Percentiles rank a stretch among this genome's conserved stretches.
Conservation (phyloP, 2,888 invertebrate genomes). For the Volucella inflata region DNA sequence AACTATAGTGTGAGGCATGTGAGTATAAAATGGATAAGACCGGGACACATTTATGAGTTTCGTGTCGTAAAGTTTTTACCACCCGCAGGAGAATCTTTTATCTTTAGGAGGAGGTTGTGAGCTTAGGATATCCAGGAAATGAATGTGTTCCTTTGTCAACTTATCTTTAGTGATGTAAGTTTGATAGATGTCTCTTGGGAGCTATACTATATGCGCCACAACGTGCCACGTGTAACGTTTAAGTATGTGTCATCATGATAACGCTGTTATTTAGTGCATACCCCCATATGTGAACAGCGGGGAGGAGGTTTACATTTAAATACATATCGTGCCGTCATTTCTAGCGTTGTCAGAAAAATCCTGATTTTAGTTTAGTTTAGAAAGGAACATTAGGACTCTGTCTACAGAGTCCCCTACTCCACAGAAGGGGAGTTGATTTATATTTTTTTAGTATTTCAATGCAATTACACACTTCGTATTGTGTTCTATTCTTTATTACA, state of each 20-base stretch:
- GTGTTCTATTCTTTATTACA: too few species aligned
- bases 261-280: constrained; percentile 63
- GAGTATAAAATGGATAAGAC: constrained; percentile 40
- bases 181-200: constrained; percentile 70
- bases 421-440: too few species aligned
- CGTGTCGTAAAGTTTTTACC: constrained; percentile 60
- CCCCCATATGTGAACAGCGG: constrained; percentile 40
- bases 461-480: too few species aligned
- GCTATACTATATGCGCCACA: not conserved
- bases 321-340: not conserved
- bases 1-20: constrained; percentile 25
- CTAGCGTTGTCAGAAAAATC: too few species aligned
- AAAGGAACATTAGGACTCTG: too few species aligned
- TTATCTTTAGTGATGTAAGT: constrained; percentile 68
- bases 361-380: too few species aligned
- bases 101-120: constrained; percentile 27
- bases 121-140: constrained; percentile 53
- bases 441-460: too few species aligned
- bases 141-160: constrained; percentile 53
- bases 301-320: constrained; percentile 38
- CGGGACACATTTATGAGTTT: constrained; percentile 56
- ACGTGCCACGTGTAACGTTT: constrained; percentile 19
- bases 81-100: constrained; percentile 46
- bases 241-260: constrained; percentile 71
- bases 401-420: too few species aligned